A percentile compares a stretch with the other conserved stretches of the same genome.
Conservation (phyloP, 1,140 invertebrate species). For the Apis dorsata region DNA sequence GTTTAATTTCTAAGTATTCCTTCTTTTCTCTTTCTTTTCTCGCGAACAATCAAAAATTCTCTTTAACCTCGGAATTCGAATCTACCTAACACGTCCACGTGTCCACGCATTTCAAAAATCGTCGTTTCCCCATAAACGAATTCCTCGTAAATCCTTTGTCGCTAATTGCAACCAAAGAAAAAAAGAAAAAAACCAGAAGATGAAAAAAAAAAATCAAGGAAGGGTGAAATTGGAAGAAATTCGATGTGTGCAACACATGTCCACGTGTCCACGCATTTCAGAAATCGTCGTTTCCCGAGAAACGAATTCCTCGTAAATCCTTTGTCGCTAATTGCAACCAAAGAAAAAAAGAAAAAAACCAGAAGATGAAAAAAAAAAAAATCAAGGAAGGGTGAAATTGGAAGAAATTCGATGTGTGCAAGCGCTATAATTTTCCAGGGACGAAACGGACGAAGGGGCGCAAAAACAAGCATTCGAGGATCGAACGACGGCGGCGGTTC, state of each 20-base stretch:
- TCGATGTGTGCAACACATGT: not conserved
- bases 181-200: not conserved
- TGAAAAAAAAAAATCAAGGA: not conserved
- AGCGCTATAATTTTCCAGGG: constrained; percentile 34
- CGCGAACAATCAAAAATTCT: too few species aligned
- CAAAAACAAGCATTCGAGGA: constrained; percentile 19
- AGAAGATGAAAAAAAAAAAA: not conserved
- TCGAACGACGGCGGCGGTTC: not conserved
- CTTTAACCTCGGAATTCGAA: too few species aligned
- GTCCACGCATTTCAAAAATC: not conserved
- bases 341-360: not conserved
- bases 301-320: constrained; percentile 18
- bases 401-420: constrained; percentile 5
- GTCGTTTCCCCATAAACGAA: constrained; percentile 25
- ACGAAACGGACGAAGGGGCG: not conserved
- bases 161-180: constrained; percentile 6
- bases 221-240: constrained; percentile 23
- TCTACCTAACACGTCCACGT: too few species aligned
- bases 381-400: not conserved
- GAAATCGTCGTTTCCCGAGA: constrained; percentile 24
- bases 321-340: constrained; percentile 15
- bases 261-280: not conserved
- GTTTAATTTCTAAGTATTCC: too few species aligned
- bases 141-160: constrained; percentile 4
- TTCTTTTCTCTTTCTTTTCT: too few species aligned